Base-by-base conservation (phyloP, 2,113 vertebrate genomes). In the Porphyrio hochstetteri region DNA sequence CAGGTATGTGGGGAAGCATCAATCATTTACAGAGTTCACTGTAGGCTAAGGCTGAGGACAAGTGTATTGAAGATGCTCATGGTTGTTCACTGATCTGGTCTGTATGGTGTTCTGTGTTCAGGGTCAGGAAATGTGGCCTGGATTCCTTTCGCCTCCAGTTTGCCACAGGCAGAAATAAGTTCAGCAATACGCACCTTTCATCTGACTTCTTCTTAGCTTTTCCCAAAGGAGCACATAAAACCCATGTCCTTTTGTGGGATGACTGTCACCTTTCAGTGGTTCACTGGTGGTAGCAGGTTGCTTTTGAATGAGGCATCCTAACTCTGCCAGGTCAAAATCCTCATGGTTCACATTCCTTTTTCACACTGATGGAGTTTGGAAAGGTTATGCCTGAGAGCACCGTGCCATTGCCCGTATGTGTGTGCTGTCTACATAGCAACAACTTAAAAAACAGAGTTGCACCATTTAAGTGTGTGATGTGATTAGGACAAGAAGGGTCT, bases 371-470 rank as follows among this genome's bases (percentile, higher is more conserved):
- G 17, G n/a, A 92, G 11, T 60, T 28, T 46, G 21, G 57, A 92
- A 81, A 94, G n/a, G 19, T 86, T 92, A 29, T 48, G 33, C 20
- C 36, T 2, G 1, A 44, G 33, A 55, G 25, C 55, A 16, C 16
- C 2, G 0, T 76, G 55, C 38, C 57, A 29, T 27, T 71, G 53
- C 31, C 27, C 35, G 31, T 65, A 78, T 0, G 0, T 50, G n/a
- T 46, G 64, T 2, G 0, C 40, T 74, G 40, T 7, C 52, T 72
- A 68, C 53, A 29, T 1, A 63, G 33, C 75, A 94, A 69, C 21
- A 83, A 88, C 38, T 70, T 79, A 24, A 60, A 76, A 91, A 96
- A 84, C 40, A 79, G 31, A 67, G 33, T 50, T 77, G 48, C 38
- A 88, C 36, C 1, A 1, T 92, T 70, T 94, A 82, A 88, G 27